phyloP scores from a whole-genome alignment of 1,140 invertebrate genomes.

The Steinernema khuongi region DNA sequence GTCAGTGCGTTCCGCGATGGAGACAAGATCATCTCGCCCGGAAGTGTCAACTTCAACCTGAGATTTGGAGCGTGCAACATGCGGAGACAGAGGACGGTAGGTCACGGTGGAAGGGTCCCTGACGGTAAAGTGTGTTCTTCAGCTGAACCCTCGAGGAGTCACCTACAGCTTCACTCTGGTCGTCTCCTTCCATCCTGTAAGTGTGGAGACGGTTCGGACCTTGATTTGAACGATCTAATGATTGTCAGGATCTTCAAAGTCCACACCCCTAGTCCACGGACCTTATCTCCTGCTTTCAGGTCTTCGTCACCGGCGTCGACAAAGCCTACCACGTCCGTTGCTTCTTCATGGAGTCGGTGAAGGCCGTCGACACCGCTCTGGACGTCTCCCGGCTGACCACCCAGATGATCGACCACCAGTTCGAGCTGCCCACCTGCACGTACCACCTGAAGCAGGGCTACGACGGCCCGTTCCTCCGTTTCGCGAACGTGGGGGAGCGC shows the following conservation, averaged over 20 bases:
- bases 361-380: conserved; percentile 47
- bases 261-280: not conserved
- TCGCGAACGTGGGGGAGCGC: conserved; percentile 52
- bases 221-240: not conserved
- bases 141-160: conserved; percentile 55
- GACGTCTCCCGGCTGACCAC: conserved; percentile 56
- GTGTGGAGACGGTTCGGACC: not conserved
- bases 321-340: conserved; percentile 54
- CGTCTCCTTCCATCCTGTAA: conserved; percentile 55
- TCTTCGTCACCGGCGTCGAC: conserved; percentile 53
- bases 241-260: not conserved
- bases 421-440: conserved; percentile 49
- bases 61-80: conserved; percentile 57
- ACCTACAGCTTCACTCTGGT: conserved; percentile 53
- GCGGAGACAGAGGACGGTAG: conserved; percentile 50
- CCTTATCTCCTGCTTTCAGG: conserved; percentile 15
- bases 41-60: conserved; percentile 39
- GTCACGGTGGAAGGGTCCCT: not conserved
- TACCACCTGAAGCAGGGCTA: conserved; percentile 49
- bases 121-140: conserved; percentile 25
- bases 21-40: conserved; percentile 1
- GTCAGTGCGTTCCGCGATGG: conserved; percentile 36
- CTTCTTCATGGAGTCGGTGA: conserved; percentile 56
- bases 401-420: conserved; percentile 48
- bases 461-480: conserved; percentile 45